Evolutionary conservation across 2,113 vertebrate genomes (phyloP).

Genomic region (Vireo altiloquus): DNA sequence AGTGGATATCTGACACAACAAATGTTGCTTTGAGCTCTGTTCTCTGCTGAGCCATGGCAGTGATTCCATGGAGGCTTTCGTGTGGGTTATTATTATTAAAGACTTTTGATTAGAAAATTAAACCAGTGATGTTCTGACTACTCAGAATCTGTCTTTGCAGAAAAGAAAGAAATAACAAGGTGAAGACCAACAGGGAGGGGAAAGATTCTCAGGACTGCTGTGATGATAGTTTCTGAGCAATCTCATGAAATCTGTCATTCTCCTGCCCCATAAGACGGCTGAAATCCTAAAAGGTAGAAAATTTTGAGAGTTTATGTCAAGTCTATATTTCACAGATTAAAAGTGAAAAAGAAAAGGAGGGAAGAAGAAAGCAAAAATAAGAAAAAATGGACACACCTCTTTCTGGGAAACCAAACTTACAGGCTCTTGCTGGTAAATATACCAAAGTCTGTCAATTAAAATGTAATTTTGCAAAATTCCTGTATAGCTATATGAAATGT

Average conservation of each 20-base stretch:
- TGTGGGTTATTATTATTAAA: not conserved
- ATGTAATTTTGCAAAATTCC: not conserved
- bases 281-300: not conserved
- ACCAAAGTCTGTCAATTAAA: not conserved
- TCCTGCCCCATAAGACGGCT: not conserved
- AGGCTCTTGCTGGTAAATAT: not conserved
- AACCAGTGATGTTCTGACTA: not conserved
- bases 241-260: not conserved
- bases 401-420: not conserved
- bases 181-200: not conserved
- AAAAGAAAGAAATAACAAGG: not conserved
- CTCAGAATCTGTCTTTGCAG: not conserved
- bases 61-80: not conserved
- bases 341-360: not conserved
- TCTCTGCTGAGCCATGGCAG: not conserved
- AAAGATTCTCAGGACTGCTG: not conserved
- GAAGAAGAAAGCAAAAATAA: not conserved
- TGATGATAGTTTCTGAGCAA: not conserved
- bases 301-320: not conserved
- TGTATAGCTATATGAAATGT: not conserved
- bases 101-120: not conserved
- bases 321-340: not conserved
- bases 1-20: constrained; percentile 3
- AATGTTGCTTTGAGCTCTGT: constrained; percentile 20
- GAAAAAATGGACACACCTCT: not conserved